Evolutionary conservation across 2,888 invertebrate species (phyloP).

Genomic region (Atrina japonica): DNA sequence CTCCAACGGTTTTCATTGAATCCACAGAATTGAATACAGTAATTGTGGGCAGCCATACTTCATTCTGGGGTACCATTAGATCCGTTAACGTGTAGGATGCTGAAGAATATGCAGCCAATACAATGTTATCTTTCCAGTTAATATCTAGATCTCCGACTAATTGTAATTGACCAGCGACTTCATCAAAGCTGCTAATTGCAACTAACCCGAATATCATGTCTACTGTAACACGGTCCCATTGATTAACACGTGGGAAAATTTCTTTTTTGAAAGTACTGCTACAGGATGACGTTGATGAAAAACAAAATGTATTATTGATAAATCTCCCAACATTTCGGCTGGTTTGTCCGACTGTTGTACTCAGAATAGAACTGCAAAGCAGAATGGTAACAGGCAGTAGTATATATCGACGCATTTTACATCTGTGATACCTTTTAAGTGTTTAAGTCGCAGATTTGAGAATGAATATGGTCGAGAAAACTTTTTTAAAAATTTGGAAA

Average conservation of each 20-base stretch:
- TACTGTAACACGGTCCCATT: constrained; percentile 3
- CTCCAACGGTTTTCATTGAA: constrained; percentile 23
- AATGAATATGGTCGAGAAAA: too few relatives aligned
- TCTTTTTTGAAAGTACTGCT: constrained; percentile 2
- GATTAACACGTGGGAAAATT: constrained; percentile 9
- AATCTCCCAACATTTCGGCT: constrained; percentile 2
- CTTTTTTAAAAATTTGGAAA: too few relatives aligned
- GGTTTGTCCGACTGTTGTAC: background rate
- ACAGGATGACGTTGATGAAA: background rate
- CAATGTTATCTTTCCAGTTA: constrained; percentile 32
- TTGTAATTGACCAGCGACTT: constrained; percentile 32
- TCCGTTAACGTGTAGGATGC: constrained; percentile 19
- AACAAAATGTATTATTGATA: constrained; percentile 11
- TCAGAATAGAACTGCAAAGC: too few relatives aligned
- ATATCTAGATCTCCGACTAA: constrained; percentile 27
- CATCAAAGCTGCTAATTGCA: constrained; percentile 33
- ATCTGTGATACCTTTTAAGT: too few relatives aligned
- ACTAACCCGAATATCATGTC: constrained; percentile 32
- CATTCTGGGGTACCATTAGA: constrained; percentile 17
- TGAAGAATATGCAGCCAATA: constrained; percentile 6
- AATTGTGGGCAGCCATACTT: constrained; percentile 37
- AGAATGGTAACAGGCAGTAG: background rate
- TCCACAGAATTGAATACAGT: constrained; percentile 41
- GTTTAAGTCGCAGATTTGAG: too few relatives aligned
- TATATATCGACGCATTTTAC: background rate